These are phyloP conservation scores for Eurytoma californica DNA, from an alignment of 2,888 invertebrate species.

Conservation along the genomic window DNA sequence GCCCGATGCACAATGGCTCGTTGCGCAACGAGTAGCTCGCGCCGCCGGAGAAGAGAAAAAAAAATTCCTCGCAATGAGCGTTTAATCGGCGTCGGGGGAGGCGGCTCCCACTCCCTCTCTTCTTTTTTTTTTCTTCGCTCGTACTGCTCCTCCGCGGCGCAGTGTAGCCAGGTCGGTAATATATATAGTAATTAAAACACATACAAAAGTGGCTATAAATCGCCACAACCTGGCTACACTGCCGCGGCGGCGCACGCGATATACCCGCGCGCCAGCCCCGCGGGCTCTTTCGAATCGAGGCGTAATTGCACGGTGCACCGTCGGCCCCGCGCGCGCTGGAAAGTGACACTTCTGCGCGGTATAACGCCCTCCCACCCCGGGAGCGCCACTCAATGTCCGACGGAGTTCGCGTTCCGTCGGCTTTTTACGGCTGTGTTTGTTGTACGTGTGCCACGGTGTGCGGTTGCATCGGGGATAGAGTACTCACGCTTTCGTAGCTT, in stretches of 20 bases:
- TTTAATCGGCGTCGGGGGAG: slow-evolving; percentile 7
- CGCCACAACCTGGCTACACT: no score
- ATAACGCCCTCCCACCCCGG: no score
- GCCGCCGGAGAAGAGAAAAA: not conserved
- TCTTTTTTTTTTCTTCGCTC: not conserved
- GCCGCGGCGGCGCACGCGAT: not conserved
- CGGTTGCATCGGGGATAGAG: no score
- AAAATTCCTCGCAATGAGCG: not conserved
- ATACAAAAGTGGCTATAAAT: no score
- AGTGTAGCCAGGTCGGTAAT: no score
- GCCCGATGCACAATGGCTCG: slow-evolving; percentile 16
- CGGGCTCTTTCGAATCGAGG: slow-evolving; percentile 9
- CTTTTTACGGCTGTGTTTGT: no score
- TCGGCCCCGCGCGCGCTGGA: not conserved
- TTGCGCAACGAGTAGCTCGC: slow-evolving; percentile 4
- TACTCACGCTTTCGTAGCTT: no score
- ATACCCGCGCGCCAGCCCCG: not conserved
- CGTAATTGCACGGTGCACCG: not conserved
- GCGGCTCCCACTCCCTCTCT: not conserved
- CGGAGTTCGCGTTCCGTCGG: no score
- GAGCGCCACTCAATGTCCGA: no score
- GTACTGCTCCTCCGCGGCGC: no score
- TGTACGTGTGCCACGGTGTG: no score
- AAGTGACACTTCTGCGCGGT: not conserved
- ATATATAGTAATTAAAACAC: no score